Evolutionary conservation across 2,888 invertebrate genomes (phyloP).

Genomic region (Blastobasis lacticolella): DNA sequence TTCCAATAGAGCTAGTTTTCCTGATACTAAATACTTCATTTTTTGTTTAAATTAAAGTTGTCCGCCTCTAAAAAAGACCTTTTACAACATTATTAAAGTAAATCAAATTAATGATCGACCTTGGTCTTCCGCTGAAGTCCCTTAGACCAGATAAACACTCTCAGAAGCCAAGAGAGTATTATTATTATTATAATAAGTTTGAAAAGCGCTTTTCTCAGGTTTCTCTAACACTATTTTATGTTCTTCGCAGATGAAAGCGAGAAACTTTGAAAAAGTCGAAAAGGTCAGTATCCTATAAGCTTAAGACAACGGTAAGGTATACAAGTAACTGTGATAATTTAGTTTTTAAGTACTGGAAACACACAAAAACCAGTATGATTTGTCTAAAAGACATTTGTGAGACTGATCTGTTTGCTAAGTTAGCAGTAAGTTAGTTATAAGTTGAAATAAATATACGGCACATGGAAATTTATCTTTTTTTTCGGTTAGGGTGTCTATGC

Average conservation of each 20-base stretch:
- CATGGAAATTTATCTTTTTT: conserved; percentile 46
- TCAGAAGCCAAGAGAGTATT: too few relatives aligned
- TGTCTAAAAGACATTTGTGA: conserved; percentile 7
- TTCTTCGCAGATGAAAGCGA: conserved; percentile 91
- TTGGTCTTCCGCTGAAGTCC: too few relatives aligned
- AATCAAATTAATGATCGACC: too few relatives aligned
- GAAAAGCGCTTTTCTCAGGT: too few relatives aligned
- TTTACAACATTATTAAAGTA: too few relatives aligned
- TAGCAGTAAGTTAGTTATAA: conserved; percentile 25
- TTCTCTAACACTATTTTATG: conserved; percentile 10
- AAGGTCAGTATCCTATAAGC: conserved; percentile 82
- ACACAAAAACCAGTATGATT: not conserved
- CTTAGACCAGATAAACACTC: too few relatives aligned
- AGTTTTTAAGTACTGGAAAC: not conserved
- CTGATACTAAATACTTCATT: too few relatives aligned
- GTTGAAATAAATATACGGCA: conserved; percentile 47
- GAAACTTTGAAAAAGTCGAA: conserved; percentile 98
- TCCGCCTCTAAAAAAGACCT: too few relatives aligned
- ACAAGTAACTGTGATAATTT: conserved; percentile 6
- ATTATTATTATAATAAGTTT: too few relatives aligned
- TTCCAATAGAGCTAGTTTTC: too few relatives aligned
- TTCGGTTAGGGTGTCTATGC: conserved; percentile 66
- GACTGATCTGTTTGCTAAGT: conserved; percentile 4
- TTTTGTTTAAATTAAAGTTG: too few relatives aligned
- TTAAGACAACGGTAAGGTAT: conserved; percentile 25